Base-by-base conservation (phyloP, 1,140 invertebrate genomes). In the Agrilus planipennis region DNA sequence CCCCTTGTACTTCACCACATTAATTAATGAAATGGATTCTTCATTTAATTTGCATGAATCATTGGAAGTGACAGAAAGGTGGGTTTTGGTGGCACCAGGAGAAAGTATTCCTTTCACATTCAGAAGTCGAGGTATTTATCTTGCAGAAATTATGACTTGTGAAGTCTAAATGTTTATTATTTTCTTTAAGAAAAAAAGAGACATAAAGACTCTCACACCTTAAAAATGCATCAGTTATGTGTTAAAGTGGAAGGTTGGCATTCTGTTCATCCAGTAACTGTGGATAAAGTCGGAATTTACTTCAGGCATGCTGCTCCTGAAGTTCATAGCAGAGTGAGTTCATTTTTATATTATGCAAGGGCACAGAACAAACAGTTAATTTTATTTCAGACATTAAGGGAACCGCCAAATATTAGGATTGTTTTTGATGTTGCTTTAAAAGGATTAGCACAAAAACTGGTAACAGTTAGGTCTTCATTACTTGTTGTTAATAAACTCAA, bases 261-360 rank as follows among this genome's bases (percentile, higher is more conserved):
- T 35, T 68, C 84, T 23, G 76, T 89, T 39, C 73, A 77, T 47
- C 89, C 93, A 11, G 82, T 99, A 1, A 89, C 88, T 2, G 83
- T 99, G 1, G 93, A 98, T 65, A 84, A 86, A 65, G 91, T 96
- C 11, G 94, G 93, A 1, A 75, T 88, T 12, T 98, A 87, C 63
- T 98, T 96, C 60, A 66, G 93, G 38, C 73, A 87, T 48, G 77
- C 85, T 1, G 69, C 72, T 14, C 69, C 70, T 5, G 69, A 77
- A 27, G 36, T 57, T 19, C 50, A 51, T 35, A 41, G 46, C 40
- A 48, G 50, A 27, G 52, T 52, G 49, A 47, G 44, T 12, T 32
- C 47, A 15, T 6, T 31, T 31, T 6, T 31, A n/a, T n/a, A n/a
- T n/a, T n/a, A n/a, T n/a, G n/a, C n/a, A n/a, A n/a, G n/a, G n/a